Percentiles rank a stretch among this genome's conserved stretches.
These are phyloP conservation scores for Caenorhabditis sp. DNA, from an alignment of 2,888 invertebrate genomes.

Conservation along the genomic window DNA sequence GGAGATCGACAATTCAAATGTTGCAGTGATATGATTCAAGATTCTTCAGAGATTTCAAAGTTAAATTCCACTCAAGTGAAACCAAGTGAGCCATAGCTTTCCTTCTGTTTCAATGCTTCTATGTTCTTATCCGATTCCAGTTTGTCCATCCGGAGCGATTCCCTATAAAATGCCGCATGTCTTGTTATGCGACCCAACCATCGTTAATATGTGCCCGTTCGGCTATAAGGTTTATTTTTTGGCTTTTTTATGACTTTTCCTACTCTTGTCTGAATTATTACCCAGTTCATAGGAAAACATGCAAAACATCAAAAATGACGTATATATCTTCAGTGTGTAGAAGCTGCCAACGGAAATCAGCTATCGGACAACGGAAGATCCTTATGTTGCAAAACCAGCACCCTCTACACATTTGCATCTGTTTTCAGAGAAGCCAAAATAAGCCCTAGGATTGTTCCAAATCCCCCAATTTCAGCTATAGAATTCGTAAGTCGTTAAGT, in stretches of 20 bases:
- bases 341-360: constrained; percentile 75
- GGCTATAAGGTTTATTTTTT: constrained; percentile 67
- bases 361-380: constrained; percentile 73
- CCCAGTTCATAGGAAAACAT: background rate
- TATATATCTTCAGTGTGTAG: constrained; percentile 68
- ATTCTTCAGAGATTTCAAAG: constrained; percentile 68
- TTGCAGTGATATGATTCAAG: constrained; percentile 76
- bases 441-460: constrained; percentile 73
- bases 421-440: constrained; percentile 74
- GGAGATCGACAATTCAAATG: constrained; percentile 70
- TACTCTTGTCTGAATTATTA: no score
- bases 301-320: constrained; percentile 4
- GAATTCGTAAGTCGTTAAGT: constrained; percentile 70
- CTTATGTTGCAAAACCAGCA: constrained; percentile 76
- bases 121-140: constrained; percentile 40
- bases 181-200: constrained; percentile 75
- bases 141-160: constrained; percentile 75
- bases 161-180: constrained; percentile 75
- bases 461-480: constrained; percentile 75
- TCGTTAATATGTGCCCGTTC: constrained; percentile 77
- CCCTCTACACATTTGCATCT: constrained; percentile 76
- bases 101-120: background rate
- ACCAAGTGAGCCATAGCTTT: constrained; percentile 68
- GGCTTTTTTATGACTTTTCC: constrained; percentile 16
- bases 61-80: constrained; percentile 71